Evolutionary conservation across 2,888 invertebrate species (phyloP).

Genomic region (Aporophyla nigra): DNA sequence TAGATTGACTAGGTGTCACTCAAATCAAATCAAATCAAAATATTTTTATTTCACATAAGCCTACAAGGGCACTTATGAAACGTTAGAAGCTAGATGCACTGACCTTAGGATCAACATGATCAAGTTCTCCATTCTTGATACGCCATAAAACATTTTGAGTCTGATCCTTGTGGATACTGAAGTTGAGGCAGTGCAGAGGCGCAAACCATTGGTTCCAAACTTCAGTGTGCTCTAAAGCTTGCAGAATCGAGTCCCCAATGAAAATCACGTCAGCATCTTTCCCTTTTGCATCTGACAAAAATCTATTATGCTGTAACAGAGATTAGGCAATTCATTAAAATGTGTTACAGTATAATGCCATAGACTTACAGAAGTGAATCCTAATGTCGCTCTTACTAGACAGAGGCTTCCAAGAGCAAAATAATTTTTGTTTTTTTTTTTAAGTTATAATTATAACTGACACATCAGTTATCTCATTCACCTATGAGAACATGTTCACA

Average conservation of each 20-base stretch:
- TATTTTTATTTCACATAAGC: too few relatives aligned
- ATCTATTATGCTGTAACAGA: slow-evolving; percentile 94
- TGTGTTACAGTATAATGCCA: neutral
- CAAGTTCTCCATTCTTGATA: slow-evolving; percentile 96
- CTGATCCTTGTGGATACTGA: slow-evolving; percentile 96
- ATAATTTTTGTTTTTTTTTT: neutral
- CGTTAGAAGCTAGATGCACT: too few relatives aligned
- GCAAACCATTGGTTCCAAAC: slow-evolving; percentile 98
- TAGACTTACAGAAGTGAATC: neutral
- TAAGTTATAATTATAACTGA: neutral
- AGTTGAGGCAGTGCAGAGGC: slow-evolving; percentile 97
- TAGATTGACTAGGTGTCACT: neutral
- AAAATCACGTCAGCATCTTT: slow-evolving; percentile 98
- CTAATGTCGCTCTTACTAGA: neutral
- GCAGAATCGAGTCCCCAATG: slow-evolving; percentile 96
- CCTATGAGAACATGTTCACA: neutral
- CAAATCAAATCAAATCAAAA: too few relatives aligned
- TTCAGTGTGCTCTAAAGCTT: slow-evolving; percentile 95
- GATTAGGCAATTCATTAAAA: slow-evolving; percentile 7
- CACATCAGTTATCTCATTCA: neutral
- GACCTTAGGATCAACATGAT: slow-evolving; percentile 97
- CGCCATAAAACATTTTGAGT: slow-evolving; percentile 98
- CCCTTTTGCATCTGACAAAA: slow-evolving; percentile 95
- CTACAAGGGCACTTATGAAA: too few relatives aligned
- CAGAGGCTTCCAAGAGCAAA: neutral